These are phyloP conservation scores for Chelonoidis abingdonii DNA, from an alignment of 2,113 vertebrate species.

Conservation along the genomic window DNA sequence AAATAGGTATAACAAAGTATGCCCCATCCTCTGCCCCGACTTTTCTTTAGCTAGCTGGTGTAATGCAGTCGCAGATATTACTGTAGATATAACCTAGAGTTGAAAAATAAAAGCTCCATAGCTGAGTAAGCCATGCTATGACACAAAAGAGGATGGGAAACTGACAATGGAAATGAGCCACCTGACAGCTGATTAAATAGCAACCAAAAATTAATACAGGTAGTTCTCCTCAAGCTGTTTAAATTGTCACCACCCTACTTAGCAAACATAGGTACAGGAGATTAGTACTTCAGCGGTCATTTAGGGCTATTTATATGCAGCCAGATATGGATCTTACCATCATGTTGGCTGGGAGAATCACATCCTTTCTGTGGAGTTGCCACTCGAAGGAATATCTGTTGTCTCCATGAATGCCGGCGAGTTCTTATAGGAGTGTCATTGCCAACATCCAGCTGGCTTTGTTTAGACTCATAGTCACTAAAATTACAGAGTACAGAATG, in stretches of 20 bases:
- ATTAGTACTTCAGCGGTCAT: not conserved
- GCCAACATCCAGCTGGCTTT: constrained; percentile 65
- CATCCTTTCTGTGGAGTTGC: constrained; percentile 94
- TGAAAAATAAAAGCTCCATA: not conserved
- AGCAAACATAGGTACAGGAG: not conserved
- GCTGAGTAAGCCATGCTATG: not conserved
- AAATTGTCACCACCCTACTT: too few species aligned
- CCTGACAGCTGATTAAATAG: not conserved
- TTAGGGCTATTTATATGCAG: accelerated
- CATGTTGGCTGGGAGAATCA: constrained; percentile 85
- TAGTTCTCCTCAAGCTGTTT: not conserved
- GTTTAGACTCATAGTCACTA: constrained; percentile 88
- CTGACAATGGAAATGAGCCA: not conserved
- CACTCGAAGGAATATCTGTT: constrained; percentile 98
- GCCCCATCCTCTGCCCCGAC: not conserved
- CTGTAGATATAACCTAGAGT: not conserved
- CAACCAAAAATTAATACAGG: not conserved
- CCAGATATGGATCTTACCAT: constrained; percentile 70
- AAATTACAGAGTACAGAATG: constrained; percentile 26
- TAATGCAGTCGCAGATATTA: not conserved
- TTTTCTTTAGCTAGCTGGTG: not conserved
- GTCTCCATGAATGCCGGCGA: constrained; percentile 95
- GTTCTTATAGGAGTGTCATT: constrained; percentile 82
- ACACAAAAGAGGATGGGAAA: not conserved
- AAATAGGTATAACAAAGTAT: not conserved